Evolutionary conservation across 2,797 vertebrate genomes (phyloP), one percentile per base, ranked within the genome.

Genomic region (Siniperca obscura): DNA sequence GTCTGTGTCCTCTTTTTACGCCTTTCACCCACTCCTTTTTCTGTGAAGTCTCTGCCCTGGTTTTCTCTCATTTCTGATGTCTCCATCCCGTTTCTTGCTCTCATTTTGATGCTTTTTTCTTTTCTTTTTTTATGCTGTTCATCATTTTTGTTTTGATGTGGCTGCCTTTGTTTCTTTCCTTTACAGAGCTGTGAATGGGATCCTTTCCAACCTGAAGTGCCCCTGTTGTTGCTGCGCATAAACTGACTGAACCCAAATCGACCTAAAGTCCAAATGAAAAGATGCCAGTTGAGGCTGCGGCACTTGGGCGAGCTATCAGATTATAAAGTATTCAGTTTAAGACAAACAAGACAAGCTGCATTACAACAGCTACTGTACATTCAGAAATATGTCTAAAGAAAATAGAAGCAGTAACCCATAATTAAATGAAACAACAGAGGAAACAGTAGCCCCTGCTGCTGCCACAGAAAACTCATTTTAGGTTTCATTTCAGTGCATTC

Each of bases 21-120:
- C 36, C 7, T 56, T 48, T 71, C 68, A 42, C 69, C 44, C 61
- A 25, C 71, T 75, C 40, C 13, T 57, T 67, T 25, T 70, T 12
- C 67, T 77, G 46, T 75, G 42, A 77, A 78, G 48, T 62, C 48
- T 12, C 72, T 84, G 81, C 44, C 74, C 83, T 83, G 59, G 2
- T 81, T 86, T 70, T 50, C 53, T 62, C 64, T 70, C 60, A 1
- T 36, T 65, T 70, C 57, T 61, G 14, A 74, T 34, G 34, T 34
- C 65, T 76, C 25, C 56, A 64, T 71, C 70, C 3, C 5, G 3
- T 1, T 61, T 46, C 59, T 70, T 38, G 38, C 21, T 75, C 60
- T 60, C n/a, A 36, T 62, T 76, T 70, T 76, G 34, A 40, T 62
- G 40, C 25, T 60, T 38, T 13, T 2, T 66, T 16, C 40, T 61